Base-by-base conservation (phyloP, 2,888 invertebrate species). In the Synanthedon andrenaeformis region DNA sequence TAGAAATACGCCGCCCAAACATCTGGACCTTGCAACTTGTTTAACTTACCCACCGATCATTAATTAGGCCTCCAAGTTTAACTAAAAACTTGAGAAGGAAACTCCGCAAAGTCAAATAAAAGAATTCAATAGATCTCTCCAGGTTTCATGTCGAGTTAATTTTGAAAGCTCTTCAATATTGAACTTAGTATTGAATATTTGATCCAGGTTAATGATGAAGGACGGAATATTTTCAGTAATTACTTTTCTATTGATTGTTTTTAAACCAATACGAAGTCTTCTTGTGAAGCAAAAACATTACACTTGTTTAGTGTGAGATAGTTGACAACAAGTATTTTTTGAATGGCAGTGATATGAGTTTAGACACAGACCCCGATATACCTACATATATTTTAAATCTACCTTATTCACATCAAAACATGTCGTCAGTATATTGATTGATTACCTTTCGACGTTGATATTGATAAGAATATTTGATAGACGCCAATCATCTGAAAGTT, bases 71-170 rank as follows among this genome's bases (percentile, higher is more conserved):
- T 42, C 52, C 56, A 51, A 50, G 51, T 54, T 41, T 50, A 45
- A 55, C 56, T 57, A 57, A 55, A 57, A 57, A 57, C 57, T 57
- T 55, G 14, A 52, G 53, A 57, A 55, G 14, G 35, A 17, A 28
- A 35, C 19, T 35, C 51, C 28, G 12, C 19, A 19, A 49, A 45
- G 49, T 17, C 19, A 49, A 49, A 49, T 49, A 49, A 49, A 49
- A 49, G 19, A 49, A 17, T 49, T 49, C 49, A 19, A 19, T 49
- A 17, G 23, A 8, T 49, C 49, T 17, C 49, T 49, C 19, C 14
- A 49, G 19, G 13, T 45, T 45, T 35, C 35, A 35, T 45, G 45
- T 14, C 45, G 45, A 13, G 45, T 45, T n/a, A 45, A 45, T 45
- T 13, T 45, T 45, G n/a, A 45, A 45, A 45, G 13, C 45, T n/a